A percentile compares a stretch with the other conserved stretches of the same genome.
These are phyloP conservation scores for Coregonus suidteri DNA, from an alignment of 2,797 vertebrate genomes.

Conservation along the genomic window DNA sequence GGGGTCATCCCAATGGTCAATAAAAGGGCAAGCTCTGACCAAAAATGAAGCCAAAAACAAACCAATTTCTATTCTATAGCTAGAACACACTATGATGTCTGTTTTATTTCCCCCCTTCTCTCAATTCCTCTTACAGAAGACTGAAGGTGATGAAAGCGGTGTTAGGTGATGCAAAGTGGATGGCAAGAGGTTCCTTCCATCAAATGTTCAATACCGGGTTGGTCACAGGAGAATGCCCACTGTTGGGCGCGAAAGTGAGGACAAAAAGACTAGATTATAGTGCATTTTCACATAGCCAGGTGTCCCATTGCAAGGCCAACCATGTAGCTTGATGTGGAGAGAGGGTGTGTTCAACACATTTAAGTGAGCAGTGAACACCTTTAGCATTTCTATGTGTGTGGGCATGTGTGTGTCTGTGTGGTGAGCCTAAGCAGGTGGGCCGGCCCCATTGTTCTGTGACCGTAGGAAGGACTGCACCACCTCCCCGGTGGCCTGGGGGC, in stretches of 20 bases:
- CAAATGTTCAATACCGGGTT: not conserved
- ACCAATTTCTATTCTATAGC: not conserved
- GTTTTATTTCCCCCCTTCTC: not conserved
- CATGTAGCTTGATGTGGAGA: slow-evolving; percentile 4
- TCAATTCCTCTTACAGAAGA: not conserved
- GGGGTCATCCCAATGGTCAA: not conserved
- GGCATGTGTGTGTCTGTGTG: not conserved
- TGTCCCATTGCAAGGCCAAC: slow-evolving; percentile 11
- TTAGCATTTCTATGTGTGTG: not conserved
- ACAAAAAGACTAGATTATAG: slow-evolving; percentile 2
- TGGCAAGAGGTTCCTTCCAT: not conserved
- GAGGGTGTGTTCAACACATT: slow-evolving; percentile 1
- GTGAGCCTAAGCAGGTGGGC: slow-evolving; percentile 77
- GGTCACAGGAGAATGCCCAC: not conserved
- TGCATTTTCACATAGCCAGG: slow-evolving; percentile 29
- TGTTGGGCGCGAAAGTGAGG: not conserved
- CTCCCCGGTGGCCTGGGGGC: slow-evolving; percentile 95
- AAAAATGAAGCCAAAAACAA: not conserved
- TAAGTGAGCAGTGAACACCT: slow-evolving; percentile 18
- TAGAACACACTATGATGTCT: not conserved
- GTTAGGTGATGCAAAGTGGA: not conserved
- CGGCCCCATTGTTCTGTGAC: slow-evolving; percentile 83
- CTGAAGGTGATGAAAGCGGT: not conserved
- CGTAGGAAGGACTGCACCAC: slow-evolving; percentile 96
- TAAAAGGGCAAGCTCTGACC: not conserved